Conservation (phyloP, 2,888 invertebrate genomes). For the Lasioglossum morio region DNA sequence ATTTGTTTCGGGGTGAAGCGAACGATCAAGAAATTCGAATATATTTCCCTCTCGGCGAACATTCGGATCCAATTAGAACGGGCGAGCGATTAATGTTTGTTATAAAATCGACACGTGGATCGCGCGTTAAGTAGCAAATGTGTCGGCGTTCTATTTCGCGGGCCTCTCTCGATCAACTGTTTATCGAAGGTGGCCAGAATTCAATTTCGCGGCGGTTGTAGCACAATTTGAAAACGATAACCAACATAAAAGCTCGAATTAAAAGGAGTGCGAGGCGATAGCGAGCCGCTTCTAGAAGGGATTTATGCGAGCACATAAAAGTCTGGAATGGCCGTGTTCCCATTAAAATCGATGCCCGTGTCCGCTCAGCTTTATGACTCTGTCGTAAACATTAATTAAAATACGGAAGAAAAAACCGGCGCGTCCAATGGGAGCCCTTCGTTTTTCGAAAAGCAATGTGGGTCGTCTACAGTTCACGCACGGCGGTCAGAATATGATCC, state of each 20-base stretch:
- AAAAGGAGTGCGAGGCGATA: constrained; percentile 50
- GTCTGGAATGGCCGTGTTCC: constrained; percentile 60
- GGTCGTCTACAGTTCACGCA: constrained; percentile 40
- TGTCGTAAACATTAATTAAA: constrained; percentile 67
- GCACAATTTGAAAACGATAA: constrained; percentile 53
- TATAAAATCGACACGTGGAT: neutral
- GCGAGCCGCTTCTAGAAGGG: constrained; percentile 45
- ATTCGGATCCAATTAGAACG: neutral
- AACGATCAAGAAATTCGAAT: neutral
- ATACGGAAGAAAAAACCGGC: constrained; percentile 43
- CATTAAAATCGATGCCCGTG: constrained; percentile 68
- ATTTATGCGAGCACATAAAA: constrained; percentile 69
- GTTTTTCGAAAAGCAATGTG: constrained; percentile 62
- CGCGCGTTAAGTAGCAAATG: neutral
- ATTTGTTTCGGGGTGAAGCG: neutral
- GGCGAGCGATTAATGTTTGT: neutral
- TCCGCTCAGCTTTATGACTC: constrained; percentile 39
- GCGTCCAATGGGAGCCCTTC: constrained; percentile 29
- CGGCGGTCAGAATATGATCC: neutral
- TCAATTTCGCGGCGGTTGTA: constrained; percentile 41
- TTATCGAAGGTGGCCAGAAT: constrained; percentile 37
- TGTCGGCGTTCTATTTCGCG: constrained; percentile 15
- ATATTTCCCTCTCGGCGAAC: neutral
- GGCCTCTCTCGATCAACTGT: constrained; percentile 12
- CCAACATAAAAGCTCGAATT: constrained; percentile 62